Evolutionary conservation across 1,140 invertebrate species (phyloP), one percentile per base, ranked within the genome.

Genomic region (Brachionus rubens): DNA sequence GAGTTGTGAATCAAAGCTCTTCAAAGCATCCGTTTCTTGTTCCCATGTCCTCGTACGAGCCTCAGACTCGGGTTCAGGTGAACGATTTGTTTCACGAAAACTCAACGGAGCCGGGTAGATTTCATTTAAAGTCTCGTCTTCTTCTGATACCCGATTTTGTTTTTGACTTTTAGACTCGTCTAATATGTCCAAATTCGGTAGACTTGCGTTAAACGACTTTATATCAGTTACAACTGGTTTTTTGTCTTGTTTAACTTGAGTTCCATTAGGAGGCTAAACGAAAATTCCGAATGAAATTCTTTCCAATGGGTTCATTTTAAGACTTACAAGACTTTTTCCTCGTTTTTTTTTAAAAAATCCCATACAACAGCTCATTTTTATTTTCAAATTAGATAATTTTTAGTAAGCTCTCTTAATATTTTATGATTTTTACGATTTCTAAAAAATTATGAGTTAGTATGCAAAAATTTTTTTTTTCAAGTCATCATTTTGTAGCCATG

Each of bases 311-410:
- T 40, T 62, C n/a, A n/a, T n/a, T n/a, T n/a, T n/a, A n/a, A n/a
- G 36, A 43, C 12, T 65, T 65, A 65, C 59, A 36, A 65, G n/a
- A 43, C 59, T 65, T 65, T 46, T 65, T 7, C 36, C 36, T 3
- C 59, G 59, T 43, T 41, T 65, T 43, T 43, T 41, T 43, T 65
- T 65, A 21, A 65, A 65, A 65, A 65, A 65, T 24, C 59, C 59
- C 59, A 65, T 65, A 36, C 59, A 65, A 28, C 59, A 65, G 24
- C 59, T 65, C 59, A 65, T 65, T 65, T 65, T 65, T 28, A 4
- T 16, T 14, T 62, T 36, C 36, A 36, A 46, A 21, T 65, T 41
- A 65, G 59, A 65, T 59, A 59, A 59, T 59, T n/a, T n/a, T n/a
- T n/a, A n/a, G n/a, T n/a, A n/a, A n/a, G n/a, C n/a, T n/a, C n/a